phyloP scores from a whole-genome alignment of 2,888 invertebrate species.

The Spatulosminthurus flaviceps region DNA sequence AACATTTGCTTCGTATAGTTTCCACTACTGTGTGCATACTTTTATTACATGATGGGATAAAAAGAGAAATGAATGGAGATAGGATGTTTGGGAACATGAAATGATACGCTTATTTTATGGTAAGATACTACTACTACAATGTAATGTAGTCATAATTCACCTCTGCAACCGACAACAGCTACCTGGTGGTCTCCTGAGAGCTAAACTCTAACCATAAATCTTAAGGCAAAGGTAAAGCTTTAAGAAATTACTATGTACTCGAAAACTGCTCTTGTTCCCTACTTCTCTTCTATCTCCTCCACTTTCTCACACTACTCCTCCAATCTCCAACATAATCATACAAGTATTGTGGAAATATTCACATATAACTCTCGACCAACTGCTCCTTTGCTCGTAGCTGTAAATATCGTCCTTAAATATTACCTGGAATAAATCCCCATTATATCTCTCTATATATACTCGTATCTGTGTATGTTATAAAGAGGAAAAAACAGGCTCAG shows the following conservation, averaged over 20 bases:
- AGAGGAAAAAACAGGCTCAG: no score
- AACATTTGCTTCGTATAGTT: not conserved
- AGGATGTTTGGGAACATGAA: slow-evolving; percentile 45
- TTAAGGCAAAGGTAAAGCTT: slow-evolving; percentile 59
- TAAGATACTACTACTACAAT: slow-evolving; percentile 53
- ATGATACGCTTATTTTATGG: slow-evolving; percentile 52
- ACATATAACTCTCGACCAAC: no score
- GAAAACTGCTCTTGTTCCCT: not conserved
- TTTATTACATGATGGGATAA: not conserved
- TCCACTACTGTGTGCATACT: not conserved
- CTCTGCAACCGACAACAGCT: slow-evolving; percentile 63
- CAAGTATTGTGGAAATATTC: no score
- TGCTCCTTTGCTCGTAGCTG: no score
- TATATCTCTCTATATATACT: no score
- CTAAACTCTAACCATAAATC: slow-evolving; percentile 63
- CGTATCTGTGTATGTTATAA: no score
- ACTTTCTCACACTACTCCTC: not conserved
- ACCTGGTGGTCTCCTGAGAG: slow-evolving; percentile 63
- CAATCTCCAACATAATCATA: not conserved
- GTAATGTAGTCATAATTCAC: slow-evolving; percentile 63
- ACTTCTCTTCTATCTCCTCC: not conserved
- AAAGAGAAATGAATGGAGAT: slow-evolving; percentile 25
- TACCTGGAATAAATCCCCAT: no score
- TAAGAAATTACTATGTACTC: slow-evolving; percentile 32
- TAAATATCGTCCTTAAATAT: no score